Evolutionary conservation across 2,888 invertebrate species (phyloP).

Genomic region (Urechis unicinctus): DNA sequence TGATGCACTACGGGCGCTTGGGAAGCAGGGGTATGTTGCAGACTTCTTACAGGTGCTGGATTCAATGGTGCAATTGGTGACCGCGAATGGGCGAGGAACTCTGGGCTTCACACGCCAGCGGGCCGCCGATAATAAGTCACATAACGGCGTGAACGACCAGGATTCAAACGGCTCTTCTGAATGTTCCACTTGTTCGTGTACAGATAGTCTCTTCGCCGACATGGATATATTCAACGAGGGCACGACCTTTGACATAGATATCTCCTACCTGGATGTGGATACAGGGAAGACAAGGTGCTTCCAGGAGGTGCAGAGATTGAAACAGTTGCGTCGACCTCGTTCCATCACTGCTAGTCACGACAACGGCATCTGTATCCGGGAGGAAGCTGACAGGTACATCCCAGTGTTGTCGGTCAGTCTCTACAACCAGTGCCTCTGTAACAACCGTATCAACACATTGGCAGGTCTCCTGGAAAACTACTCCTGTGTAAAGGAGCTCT

Average conservation of each 20-base stretch:
- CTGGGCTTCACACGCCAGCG: neutral
- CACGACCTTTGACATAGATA: constrained; percentile 34
- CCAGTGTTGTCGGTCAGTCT: constrained; percentile 41
- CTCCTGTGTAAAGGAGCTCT: constrained; percentile 39
- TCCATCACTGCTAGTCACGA: neutral
- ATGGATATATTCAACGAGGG: constrained; percentile 29
- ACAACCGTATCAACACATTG: constrained; percentile 28
- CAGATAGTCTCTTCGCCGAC: constrained; percentile 7
- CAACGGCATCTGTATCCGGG: constrained; percentile 20
- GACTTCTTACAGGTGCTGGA: constrained; percentile 35
- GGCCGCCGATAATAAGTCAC: neutral
- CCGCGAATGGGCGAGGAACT: neutral
- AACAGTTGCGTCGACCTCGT: constrained; percentile 24
- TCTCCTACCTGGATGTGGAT: constrained; percentile 35
- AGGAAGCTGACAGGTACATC: constrained; percentile 24
- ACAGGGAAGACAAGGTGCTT: constrained; percentile 33
- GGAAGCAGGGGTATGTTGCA: constrained; percentile 28
- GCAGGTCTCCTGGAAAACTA: constrained; percentile 29
- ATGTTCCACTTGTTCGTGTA: constrained; percentile 2
- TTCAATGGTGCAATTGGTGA: constrained; percentile 25
- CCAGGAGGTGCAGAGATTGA: constrained; percentile 33
- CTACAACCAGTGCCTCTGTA: constrained; percentile 34
- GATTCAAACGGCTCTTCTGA: neutral
- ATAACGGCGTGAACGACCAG: neutral
- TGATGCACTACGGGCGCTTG: constrained; percentile 27